Evolutionary conservation across 2,113 vertebrate genomes (phyloP).

Genomic region (Xiphophorus couchianus): DNA sequence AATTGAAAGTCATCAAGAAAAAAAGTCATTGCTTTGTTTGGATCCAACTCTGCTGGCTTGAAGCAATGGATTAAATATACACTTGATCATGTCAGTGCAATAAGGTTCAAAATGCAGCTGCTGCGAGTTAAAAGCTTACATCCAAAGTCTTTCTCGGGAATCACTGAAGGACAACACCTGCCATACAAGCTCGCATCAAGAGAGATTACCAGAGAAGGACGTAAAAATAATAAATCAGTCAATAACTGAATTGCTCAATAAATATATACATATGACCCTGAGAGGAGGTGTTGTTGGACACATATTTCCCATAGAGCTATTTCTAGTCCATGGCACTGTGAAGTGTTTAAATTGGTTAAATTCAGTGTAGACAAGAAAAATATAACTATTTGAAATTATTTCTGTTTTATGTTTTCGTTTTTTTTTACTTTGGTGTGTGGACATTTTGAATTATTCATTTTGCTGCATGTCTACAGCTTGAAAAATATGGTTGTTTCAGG

Average conservation of each 20-base stretch:
- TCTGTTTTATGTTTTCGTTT: too few species aligned
- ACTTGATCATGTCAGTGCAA: constrained; percentile 25
- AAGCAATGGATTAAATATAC: constrained; percentile 3
- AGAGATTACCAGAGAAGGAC: too few species aligned
- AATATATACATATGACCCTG: too few species aligned
- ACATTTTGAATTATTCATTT: not conserved
- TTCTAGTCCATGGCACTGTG: too few species aligned
- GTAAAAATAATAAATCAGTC: too few species aligned
- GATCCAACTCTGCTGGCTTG: not conserved
- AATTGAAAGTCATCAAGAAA: not conserved
- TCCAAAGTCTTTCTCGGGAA: constrained; percentile 37
- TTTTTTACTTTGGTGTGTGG: not conserved
- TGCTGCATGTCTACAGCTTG: not conserved
- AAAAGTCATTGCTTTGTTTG: constrained; percentile 1
- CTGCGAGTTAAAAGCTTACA: constrained; percentile 12
- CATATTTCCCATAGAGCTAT: too few species aligned
- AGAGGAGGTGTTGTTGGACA: too few species aligned
- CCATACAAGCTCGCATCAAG: not conserved
- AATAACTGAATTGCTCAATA: too few species aligned
- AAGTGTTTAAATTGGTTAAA: too few species aligned
- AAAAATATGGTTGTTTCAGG: not conserved
- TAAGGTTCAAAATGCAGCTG: constrained; percentile 30
- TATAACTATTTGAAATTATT: too few species aligned
- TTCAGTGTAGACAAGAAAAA: too few species aligned
- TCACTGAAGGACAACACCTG: constrained; percentile 44